phyloP scores from a whole-genome alignment of 2,113 vertebrate species.

The Cynocephalus volans region DNA sequence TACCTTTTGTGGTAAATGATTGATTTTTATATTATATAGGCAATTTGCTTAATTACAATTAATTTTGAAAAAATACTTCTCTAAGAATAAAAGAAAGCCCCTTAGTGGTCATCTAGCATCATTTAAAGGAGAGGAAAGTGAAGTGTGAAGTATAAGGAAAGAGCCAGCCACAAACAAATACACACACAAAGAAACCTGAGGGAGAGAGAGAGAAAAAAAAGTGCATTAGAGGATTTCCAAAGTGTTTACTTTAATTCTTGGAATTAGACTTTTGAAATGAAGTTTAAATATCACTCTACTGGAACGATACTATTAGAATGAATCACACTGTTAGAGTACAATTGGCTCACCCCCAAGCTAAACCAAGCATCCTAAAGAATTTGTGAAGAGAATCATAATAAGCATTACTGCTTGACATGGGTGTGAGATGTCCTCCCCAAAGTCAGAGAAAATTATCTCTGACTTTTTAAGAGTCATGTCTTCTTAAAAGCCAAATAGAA shows the following conservation, averaged over 20 bases:
- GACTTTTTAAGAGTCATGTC: background rate
- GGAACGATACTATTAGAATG: no score
- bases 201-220: background rate
- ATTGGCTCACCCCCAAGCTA: conserved; percentile 40
- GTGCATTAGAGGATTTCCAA: conserved; percentile 63
- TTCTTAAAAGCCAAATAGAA: conserved; percentile 31
- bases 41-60: conserved; percentile 12
- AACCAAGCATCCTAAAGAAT: conserved; percentile 53
- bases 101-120: background rate
- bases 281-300: conserved; percentile 72
- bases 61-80: background rate
- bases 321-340: conserved; percentile 61
- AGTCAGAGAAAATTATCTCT: background rate
- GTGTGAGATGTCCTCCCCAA: conserved; percentile 18
- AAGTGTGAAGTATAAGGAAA: background rate
- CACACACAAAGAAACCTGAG: conserved; percentile 30
- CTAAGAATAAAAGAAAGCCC: background rate
- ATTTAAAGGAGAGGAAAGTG: background rate
- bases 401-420: background rate
- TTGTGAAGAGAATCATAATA: conserved; percentile 53
- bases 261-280: conserved; percentile 81
- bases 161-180: conserved; percentile 41
- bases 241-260: conserved; percentile 68
- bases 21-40: background rate
- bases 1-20: background rate